Conservation (phyloP, 2,888 invertebrate genomes). For the Lithodes maja region DNA sequence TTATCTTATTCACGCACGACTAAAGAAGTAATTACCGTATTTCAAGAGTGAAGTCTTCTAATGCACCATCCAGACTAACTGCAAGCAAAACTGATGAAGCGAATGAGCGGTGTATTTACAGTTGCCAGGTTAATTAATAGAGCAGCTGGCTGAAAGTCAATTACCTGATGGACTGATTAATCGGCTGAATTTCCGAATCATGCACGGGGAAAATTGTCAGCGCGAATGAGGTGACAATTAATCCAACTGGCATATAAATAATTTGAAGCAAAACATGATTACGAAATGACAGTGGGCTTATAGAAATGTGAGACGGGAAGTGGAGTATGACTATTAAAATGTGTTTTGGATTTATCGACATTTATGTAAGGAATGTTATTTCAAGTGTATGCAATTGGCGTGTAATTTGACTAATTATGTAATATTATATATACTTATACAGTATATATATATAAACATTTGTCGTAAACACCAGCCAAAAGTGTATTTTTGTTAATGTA, state of each 20-base stretch:
- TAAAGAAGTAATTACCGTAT: too few species aligned
- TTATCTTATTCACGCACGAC: too few species aligned
- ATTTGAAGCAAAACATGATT: not conserved
- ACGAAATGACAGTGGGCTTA: not conserved
- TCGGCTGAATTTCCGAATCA: conserved; percentile 6
- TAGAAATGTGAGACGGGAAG: not conserved
- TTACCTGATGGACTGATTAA: not conserved
- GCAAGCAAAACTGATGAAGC: not conserved
- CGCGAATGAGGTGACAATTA: conserved; percentile 5
- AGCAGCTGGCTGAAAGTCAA: conserved; percentile 17
- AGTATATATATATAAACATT: too few species aligned
- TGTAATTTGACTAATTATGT: too few species aligned
- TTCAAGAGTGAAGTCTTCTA: not conserved
- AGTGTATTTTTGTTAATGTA: too few species aligned
- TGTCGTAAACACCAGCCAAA: too few species aligned
- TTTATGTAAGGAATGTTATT: too few species aligned
- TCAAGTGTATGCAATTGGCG: too few species aligned
- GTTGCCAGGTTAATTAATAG: conserved; percentile 5
- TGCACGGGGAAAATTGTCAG: conserved; percentile 20
- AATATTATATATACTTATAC: too few species aligned
- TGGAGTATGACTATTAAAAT: not conserved
- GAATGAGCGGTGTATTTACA: not conserved
- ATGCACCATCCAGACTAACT: not conserved
- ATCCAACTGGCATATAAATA: not conserved
- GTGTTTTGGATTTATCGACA: too few species aligned